Percentiles rank a stretch among this genome's conserved stretches.
Evolutionary conservation across 2,797 vertebrate species (phyloP).

Genomic region (Petrocephalus schoutedeni): DNA sequence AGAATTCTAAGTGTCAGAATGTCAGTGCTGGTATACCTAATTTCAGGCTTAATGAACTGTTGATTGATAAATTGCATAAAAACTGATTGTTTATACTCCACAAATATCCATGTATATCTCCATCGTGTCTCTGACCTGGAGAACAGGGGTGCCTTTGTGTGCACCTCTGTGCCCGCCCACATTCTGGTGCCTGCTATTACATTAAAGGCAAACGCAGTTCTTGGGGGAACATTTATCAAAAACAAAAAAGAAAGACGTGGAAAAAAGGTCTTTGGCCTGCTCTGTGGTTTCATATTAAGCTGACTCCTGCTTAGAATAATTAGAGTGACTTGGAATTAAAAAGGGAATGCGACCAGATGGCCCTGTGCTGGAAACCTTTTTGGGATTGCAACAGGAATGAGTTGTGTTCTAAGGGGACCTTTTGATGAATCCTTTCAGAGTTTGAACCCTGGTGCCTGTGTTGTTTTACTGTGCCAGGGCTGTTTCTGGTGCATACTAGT

Average conservation of each 20-base stretch:
- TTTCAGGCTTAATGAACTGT: background rate
- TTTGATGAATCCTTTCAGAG: conserved; percentile 31
- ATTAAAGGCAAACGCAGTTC: conserved; percentile 10
- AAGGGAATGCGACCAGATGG: conserved; percentile 18
- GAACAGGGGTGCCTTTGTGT: background rate
- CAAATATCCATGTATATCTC: conserved; percentile 9
- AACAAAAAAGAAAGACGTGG: background rate
- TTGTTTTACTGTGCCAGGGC: background rate
- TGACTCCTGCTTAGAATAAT: conserved; percentile 19
- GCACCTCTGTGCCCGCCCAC: background rate
- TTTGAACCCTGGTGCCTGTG: background rate
- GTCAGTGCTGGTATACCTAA: background rate
- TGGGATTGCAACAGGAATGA: conserved; percentile 34
- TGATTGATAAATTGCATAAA: background rate
- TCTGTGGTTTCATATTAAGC: background rate
- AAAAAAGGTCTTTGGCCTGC: conserved; percentile 20
- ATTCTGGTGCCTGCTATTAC: conserved; percentile 19
- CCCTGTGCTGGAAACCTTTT: conserved; percentile 28
- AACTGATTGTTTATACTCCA: background rate
- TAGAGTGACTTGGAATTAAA: conserved; percentile 23
- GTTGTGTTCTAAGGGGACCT: conserved; percentile 29
- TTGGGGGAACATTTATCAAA: conserved; percentile 22
- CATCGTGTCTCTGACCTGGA: background rate
- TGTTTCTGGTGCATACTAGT: background rate
- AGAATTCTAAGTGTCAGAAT: background rate